Evolutionary conservation across 2,888 invertebrate species (phyloP).

Genomic region (Andrena chrysosceles): DNA sequence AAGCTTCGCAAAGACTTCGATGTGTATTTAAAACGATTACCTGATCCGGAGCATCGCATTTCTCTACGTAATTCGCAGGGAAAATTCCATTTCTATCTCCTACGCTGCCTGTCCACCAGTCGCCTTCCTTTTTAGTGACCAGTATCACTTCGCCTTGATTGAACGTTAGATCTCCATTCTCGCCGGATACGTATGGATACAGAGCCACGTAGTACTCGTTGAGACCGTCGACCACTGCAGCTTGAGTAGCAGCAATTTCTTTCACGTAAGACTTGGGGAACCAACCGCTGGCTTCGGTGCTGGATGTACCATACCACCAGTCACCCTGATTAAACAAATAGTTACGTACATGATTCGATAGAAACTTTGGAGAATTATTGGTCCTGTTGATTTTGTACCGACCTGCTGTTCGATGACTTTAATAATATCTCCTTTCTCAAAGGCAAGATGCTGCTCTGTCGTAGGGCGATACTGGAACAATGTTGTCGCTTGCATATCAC

Average conservation of each 20-base stretch:
- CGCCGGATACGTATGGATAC: constrained; percentile 95
- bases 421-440: constrained; percentile 88
- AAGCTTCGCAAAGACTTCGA: background rate
- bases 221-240: constrained; percentile 82
- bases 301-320: constrained; percentile 88
- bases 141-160: constrained; percentile 93
- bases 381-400: background rate
- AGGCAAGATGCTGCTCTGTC: constrained; percentile 87
- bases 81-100: constrained; percentile 95
- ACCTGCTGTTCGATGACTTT: constrained; percentile 87
- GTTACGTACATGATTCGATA: background rate
- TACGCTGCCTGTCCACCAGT: constrained; percentile 99
- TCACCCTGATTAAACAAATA: constrained; percentile 84
- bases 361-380: background rate
- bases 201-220: constrained; percentile 94
- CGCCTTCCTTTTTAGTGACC: constrained; percentile 96
- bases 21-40: constrained; percentile 58
- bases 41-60: constrained; percentile 86
- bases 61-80: constrained; percentile 98
- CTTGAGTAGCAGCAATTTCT: constrained; percentile 72
- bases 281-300: constrained; percentile 86
- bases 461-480: constrained; percentile 88
- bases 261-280: constrained; percentile 88
- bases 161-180: constrained; percentile 96
- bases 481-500: constrained; percentile 85